Base-by-base conservation (phyloP, 2,888 invertebrate genomes). In the Dusona sp. region DNA sequence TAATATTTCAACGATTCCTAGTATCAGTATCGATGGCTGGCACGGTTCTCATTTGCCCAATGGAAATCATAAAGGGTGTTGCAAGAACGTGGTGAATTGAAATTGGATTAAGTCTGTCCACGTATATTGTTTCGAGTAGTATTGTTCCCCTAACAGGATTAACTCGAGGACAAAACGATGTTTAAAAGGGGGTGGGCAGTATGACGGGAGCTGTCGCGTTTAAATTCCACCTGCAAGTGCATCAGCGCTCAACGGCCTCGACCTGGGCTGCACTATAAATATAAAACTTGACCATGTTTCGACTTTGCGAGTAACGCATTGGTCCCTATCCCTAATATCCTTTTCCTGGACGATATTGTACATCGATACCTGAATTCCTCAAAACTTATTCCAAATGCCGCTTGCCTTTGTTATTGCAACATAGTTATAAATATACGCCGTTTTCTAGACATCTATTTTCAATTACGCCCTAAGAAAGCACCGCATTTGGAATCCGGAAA, bases 61-160 rank as follows among this genome's bases (percentile, higher is more conserved):
- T 19, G 8, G 33, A 16, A 16, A 48, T 33, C 22, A 36, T 38
- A 38, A 57, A n/a, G 45, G 68, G 29, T 48, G 38, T 64, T 79
- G n/a, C 29, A 65, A 67, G 80, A 38, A 79, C 29, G 48, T 57
- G 74, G 51, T 73, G 73, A 64, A 65, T 70, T 57, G 64, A 87
- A 89, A 89, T 89, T 88, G 84, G 87, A 89, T 88, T 87, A 88
- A 89, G 84, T 89, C 87, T 79, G 81, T 83, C 83, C 79, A 79
- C 79, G 85, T 85, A 78, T 72, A 88, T 89, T 89, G 88, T 91
- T 90, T 90, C 87, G 79, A 67, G 73, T 61, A 80, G 29, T 72
- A 88, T 88, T 89, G 89, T 86, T 7, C 33, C 11, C 29, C 83
- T 88, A 89, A 90, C 84, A 84, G 88, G 89, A 88, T 90, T 90